These are phyloP conservation scores for Caiman crocodilus DNA, from an alignment of 2,797 vertebrate species.

Conservation along the genomic window DNA sequence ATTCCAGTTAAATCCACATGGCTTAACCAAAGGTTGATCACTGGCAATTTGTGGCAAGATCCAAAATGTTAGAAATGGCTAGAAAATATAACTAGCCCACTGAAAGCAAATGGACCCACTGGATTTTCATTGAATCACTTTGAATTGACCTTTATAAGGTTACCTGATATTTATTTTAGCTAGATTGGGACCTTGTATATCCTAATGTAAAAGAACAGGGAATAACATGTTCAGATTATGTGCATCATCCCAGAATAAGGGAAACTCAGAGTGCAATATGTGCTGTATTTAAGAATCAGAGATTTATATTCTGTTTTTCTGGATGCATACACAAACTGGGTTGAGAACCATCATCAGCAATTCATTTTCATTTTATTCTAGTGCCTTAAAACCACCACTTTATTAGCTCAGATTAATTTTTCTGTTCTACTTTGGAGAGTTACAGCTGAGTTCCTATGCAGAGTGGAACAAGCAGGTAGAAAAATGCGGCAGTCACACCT, in stretches of 20 bases:
- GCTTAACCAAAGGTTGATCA: neutral
- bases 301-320: neutral
- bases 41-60: neutral
- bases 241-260: neutral
- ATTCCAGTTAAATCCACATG: slow-evolving; percentile 4
- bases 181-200: neutral
- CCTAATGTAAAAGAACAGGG: neutral
- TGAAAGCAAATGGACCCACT: neutral
- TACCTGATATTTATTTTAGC: neutral
- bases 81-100: neutral
- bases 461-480: neutral
- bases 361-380: neutral
- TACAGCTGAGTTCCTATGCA: neutral
- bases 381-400: neutral
- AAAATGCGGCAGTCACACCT: neutral
- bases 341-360: neutral
- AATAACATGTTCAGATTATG: neutral
- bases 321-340: neutral
- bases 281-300: neutral
- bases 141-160: neutral
- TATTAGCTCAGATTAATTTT: neutral
- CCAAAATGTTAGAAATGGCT: neutral
- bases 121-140: neutral
- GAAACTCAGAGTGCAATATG: neutral
- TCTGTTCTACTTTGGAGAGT: neutral